Conservation (phyloP, 2,113 vertebrate species). For the Natator depressus region DNA sequence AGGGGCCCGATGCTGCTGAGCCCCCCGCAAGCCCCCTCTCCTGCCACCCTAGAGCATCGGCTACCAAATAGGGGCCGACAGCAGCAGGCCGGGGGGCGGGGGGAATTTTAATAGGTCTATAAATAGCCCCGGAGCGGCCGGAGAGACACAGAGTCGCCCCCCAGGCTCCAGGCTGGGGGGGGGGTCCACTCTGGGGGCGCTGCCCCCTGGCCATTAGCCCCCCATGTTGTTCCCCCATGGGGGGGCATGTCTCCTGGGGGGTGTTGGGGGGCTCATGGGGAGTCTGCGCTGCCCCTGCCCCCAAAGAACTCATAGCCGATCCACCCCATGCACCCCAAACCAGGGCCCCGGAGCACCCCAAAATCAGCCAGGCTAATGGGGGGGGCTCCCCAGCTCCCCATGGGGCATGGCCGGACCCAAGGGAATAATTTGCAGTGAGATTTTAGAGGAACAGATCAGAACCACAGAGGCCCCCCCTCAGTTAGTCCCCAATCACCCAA, state of each 20-base stretch:
- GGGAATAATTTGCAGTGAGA: not conserved
- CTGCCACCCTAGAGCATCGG: too few species aligned
- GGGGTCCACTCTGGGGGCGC: too few species aligned
- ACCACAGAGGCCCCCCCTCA: not conserved
- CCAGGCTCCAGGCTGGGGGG: too few species aligned
- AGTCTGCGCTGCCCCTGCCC: too few species aligned
- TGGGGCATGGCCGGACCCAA: not conserved
- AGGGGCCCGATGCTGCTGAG: not conserved
- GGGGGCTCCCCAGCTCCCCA: too few species aligned
- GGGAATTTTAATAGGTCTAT: not conserved
- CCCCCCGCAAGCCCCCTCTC: too few species aligned
- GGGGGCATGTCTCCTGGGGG: too few species aligned
- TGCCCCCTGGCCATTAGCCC: too few species aligned
- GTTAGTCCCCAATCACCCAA: not conserved
- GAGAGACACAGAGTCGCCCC: not conserved
- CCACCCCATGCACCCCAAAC: not conserved
- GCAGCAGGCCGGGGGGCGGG: too few species aligned
- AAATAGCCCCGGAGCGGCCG: not conserved
- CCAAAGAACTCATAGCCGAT: not conserved
- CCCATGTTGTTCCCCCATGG: too few species aligned
- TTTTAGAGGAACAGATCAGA: not conserved
- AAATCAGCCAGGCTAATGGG: too few species aligned
- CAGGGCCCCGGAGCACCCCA: not conserved
- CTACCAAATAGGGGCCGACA: not conserved
- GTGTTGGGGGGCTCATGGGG: too few species aligned